Evolutionary conservation across 2,888 invertebrate species (phyloP), one percentile per base, ranked within the genome.

Genomic region (Eurytoma californica): DNA sequence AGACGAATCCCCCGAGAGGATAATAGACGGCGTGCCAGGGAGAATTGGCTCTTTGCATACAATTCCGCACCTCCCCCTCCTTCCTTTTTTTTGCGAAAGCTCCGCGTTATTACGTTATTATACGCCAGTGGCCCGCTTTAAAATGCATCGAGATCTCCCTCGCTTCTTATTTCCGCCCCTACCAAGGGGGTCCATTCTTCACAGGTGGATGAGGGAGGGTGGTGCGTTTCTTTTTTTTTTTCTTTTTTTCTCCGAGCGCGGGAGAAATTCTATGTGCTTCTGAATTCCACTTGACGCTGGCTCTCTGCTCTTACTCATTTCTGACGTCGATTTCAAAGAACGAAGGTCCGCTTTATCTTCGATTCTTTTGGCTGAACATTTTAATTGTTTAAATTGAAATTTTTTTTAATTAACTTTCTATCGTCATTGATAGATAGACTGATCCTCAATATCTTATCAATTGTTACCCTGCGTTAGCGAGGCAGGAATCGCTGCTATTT

Each of bases 1-100:
- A 57, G 60, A 63, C 57, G 55, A 76, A 24, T 12, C 39, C 20
- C 47, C 30, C 51, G 24, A 18, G 47, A 47, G n/a, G 61, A 72
- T 73, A 60, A 60, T 49, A 14, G 58, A 39, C 24, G 47, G 65
- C 12, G 30, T 53, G 76, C 53, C 68, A 73, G 73, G 67, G 72
- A 78, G 57, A 78, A 78, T 78, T 78, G 68, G 72, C 72, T 72
- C 72, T 78, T 78, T 78, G 78, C 72, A 61, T 78, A 78, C 49
- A 68, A 78, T 73, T 73, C 72, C 3, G 24, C 30, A 58, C 47
- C 20, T 51, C n/a, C 13, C 13, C 39, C n/a, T n/a, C 24, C 20
- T 3, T 12, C 20, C 53, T 63, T 63, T 24, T 63, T 28, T 53
- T 53, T 12, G 5, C 63, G 47, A 39, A 39, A 28, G 47, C 49